Conservation (phyloP, 2,797 vertebrate genomes). For the Rhinogobio ventralis region DNA sequence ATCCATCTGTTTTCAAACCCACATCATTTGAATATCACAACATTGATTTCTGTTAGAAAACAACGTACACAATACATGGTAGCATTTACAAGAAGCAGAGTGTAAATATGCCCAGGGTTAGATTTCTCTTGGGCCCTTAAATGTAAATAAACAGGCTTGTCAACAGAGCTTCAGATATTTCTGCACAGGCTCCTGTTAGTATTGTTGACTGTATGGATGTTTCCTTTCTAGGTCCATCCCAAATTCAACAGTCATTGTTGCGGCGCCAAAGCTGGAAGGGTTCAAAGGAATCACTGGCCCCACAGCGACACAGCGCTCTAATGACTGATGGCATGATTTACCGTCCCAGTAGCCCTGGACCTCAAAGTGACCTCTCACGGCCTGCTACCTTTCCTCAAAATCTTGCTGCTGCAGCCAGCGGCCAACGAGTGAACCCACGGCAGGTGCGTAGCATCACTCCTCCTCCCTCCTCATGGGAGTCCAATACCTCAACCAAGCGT, state of each 20-base stretch:
- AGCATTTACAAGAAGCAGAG: no score
- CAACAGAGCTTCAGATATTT: not conserved
- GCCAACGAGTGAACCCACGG: constrained; percentile 89
- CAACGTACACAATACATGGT: no score
- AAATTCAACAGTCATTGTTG: constrained; percentile 88
- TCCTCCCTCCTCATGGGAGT: constrained; percentile 89
- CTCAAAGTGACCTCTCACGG: constrained; percentile 83
- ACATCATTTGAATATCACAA: no score
- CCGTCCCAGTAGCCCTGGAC: constrained; percentile 88
- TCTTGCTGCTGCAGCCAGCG: constrained; percentile 80
- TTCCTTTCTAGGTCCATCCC: constrained; percentile 71
- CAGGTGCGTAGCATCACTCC: constrained; percentile 95
- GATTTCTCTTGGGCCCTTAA: not conserved
- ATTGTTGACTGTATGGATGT: constrained; percentile 20
- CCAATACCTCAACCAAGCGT: constrained; percentile 89
- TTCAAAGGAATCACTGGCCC: constrained; percentile 93
- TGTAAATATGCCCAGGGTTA: no score
- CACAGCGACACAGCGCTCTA: constrained; percentile 85
- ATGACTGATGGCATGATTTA: constrained; percentile 86
- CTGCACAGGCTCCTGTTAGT: not conserved
- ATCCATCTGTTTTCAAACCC: no score
- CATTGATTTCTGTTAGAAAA: no score
- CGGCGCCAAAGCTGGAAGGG: constrained; percentile 96
- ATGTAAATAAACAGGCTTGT: not conserved
- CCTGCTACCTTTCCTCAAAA: constrained; percentile 85